Conservation (phyloP, 2,113 vertebrate genomes). For the Cryptoleucopteryx plumbea region DNA sequence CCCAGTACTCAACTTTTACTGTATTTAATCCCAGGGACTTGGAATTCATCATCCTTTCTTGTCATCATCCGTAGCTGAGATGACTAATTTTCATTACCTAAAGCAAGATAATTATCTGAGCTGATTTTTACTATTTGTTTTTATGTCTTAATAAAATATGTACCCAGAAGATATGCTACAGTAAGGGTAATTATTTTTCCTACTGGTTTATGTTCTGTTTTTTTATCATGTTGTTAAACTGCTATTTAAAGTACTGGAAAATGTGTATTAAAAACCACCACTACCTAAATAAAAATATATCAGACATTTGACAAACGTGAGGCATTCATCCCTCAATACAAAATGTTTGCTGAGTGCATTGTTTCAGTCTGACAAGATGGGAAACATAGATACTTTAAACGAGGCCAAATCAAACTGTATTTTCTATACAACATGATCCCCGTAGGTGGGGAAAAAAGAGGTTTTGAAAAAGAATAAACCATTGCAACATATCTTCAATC, state of each 20-base stretch:
- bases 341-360: neutral
- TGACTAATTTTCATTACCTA: neutral
- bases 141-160: constrained; percentile 45
- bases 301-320: neutral
- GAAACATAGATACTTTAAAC: neutral
- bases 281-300: neutral
- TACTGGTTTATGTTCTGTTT: neutral
- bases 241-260: neutral
- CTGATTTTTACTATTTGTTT: constrained; percentile 13
- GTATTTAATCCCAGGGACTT: neutral
- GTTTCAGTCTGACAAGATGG: neutral
- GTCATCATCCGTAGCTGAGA: neutral
- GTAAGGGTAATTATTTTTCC: constrained; percentile 29
- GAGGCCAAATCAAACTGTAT: neutral
- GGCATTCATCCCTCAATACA: neutral
- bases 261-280: neutral
- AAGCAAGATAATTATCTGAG: neutral
- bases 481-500: neutral
- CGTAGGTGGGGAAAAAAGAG: neutral
- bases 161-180: neutral
- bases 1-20: neutral
- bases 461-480: neutral
- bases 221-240: neutral
- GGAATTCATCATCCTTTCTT: neutral
- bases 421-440: neutral